Evolutionary conservation across 2,113 vertebrate genomes (phyloP), one percentile per base, ranked within the genome.

Genomic region (Oophaga pumilio): DNA sequence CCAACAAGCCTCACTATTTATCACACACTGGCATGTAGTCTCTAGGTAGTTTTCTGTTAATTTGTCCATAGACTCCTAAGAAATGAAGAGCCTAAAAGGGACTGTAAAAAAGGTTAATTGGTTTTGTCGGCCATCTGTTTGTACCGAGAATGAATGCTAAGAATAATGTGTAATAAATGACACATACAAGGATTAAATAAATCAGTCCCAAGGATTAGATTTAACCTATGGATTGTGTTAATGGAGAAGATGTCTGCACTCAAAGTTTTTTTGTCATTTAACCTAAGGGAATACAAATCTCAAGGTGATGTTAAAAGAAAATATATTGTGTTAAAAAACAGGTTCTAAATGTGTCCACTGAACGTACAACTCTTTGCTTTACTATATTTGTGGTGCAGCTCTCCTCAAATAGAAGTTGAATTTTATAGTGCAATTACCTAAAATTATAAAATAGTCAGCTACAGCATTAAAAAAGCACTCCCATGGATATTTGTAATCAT

Each of bases 111-210:
- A 96, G 96, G 96, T 95, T 96, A 97, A 96, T 94, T 95, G 94
- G 92, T 94, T 97, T 93, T 86, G 90, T 93, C 93, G 95, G 95
- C 96, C 95, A 95, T 95, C 96, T 97, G 95, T 94, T 95, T 94
- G 91, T 92, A 87, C 92, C 80, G 62, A 89, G 91, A 93, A 91
- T 84, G 88, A 92, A 90, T 60, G 84, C 89, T 66, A 89, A 91
- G 91, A 92, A 90, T 88, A 89, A 91, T 89, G 92, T 90, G 91
- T 87, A 92, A 94, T 92, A 92, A 93, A 91, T 89, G 78, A 89
- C 92, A 90, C 90, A 89, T 93, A 90, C 89, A 71, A 91, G 92
- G 92, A 93, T 93, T 93, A 92, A 91, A 91, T 92, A 92, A 92
- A 91, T 92, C 90, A 89, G 49, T 93, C 92, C 90, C 88, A 90